Evolutionary conservation across 2,113 vertebrate genomes (phyloP).

Genomic region (Hyperoodon ampullatus): DNA sequence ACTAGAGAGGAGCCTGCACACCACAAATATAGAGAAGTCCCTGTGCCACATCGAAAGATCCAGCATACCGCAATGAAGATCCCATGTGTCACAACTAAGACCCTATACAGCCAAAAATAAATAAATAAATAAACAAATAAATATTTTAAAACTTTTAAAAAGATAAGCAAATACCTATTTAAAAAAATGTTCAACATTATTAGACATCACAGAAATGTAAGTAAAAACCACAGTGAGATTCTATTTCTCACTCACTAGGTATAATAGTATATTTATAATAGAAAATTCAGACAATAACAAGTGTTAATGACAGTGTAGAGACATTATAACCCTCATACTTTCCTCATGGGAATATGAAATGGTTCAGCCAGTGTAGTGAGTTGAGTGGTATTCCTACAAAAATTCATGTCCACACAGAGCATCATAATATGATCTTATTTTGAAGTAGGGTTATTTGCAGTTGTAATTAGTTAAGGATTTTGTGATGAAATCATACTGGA

Average conservation of each 20-base stretch:
- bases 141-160: too few relatives aligned
- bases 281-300: background rate
- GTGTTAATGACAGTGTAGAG: background rate
- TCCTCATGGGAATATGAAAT: background rate
- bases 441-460: background rate
- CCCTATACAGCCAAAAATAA: too few relatives aligned
- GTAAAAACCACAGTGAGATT: background rate
- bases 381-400: background rate
- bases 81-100: too few relatives aligned
- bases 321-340: background rate
- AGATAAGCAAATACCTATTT: too few relatives aligned
- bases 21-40: too few relatives aligned
- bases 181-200: background rate
- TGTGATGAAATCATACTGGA: background rate
- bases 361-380: background rate
- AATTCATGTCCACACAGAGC: background rate
- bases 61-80: too few relatives aligned
- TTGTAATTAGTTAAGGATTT: background rate
- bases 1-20: too few relatives aligned
- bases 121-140: too few relatives aligned
- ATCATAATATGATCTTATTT: background rate
- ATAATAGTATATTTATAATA: background rate
- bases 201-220: background rate
- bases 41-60: too few relatives aligned
- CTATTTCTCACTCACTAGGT: background rate